phyloP scores from a whole-genome alignment of 2,113 vertebrate genomes.

The Bombycilla garrulus region DNA sequence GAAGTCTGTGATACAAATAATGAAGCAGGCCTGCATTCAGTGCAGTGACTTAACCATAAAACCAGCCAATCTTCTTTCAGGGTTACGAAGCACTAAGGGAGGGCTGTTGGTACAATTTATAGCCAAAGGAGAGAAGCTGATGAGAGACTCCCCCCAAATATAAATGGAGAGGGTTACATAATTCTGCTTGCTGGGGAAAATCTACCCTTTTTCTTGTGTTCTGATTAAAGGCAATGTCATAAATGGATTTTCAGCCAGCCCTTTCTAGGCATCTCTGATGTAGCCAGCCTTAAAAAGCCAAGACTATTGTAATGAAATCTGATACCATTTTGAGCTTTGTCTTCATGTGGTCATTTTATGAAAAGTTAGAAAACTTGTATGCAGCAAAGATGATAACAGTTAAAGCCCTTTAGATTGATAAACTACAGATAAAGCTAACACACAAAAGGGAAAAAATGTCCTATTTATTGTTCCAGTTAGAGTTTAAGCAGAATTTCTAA shows the following conservation, averaged over 20 bases:
- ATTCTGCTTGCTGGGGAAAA: neutral
- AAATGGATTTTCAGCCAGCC: neutral
- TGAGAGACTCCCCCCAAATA: neutral
- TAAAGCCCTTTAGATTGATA: neutral
- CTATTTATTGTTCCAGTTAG: neutral
- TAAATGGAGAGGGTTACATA: neutral
- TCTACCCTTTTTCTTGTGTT: neutral
- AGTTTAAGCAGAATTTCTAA: neutral
- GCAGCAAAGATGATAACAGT: neutral
- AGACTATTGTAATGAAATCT: neutral
- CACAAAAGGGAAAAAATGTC: neutral
- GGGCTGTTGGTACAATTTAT: neutral
- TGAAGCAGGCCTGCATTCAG: neutral
- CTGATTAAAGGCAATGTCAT: neutral
- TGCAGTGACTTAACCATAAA: neutral
- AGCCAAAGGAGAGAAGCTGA: neutral
- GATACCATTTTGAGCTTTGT: neutral
- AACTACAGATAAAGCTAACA: neutral
- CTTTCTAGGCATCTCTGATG: neutral
- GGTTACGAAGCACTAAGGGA: neutral
- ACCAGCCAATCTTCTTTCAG: neutral
- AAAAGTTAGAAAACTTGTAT: neutral
- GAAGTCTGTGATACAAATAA: slow-evolving; percentile 7
- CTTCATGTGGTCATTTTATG: neutral
- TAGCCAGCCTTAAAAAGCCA: neutral